Conservation (phyloP, 2,888 invertebrate species). For the Agrotis exclamationis region DNA sequence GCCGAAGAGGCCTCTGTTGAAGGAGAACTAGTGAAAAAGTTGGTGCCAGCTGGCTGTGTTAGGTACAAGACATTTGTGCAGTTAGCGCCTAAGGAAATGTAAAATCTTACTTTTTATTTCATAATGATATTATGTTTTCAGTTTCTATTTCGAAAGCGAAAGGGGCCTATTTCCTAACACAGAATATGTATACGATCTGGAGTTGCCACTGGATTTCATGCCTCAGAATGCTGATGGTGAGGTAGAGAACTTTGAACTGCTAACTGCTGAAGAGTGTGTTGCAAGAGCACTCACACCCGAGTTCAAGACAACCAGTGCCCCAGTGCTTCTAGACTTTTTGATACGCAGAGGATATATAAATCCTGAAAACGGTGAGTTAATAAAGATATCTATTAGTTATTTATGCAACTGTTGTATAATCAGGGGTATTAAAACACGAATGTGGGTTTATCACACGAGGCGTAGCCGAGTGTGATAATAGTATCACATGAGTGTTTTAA, state of each 20-base stretch:
- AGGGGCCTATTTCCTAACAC: conserved; percentile 98
- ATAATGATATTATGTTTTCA: conserved; percentile 78
- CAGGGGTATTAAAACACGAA: too few relatives aligned
- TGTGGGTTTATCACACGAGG: too few relatives aligned
- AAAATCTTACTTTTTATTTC: background rate
- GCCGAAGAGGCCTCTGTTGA: conserved; percentile 98
- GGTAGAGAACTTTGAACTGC: conserved; percentile 97
- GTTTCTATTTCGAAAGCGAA: conserved; percentile 98
- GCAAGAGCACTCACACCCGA: conserved; percentile 95
- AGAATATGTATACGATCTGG: conserved; percentile 98
- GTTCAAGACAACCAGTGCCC: conserved; percentile 98
- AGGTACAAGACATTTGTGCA: conserved; percentile 89
- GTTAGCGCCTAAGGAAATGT: background rate
- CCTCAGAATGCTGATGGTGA: conserved; percentile 99
- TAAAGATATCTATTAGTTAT: background rate
- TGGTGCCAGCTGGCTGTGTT: conserved; percentile 95
- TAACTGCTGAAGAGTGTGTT: conserved; percentile 95
- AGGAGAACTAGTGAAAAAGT: conserved; percentile 93
- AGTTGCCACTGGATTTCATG: conserved; percentile 96
- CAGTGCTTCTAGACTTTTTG: conserved; percentile 97
- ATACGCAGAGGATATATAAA: conserved; percentile 97
- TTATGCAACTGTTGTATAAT: too few relatives aligned
- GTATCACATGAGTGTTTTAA: too few relatives aligned
- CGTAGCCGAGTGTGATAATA: too few relatives aligned
- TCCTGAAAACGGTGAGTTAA: conserved; percentile 95